phyloP scores from a whole-genome alignment of 1,140 invertebrate genomes.

The Drosophila elegans region DNA sequence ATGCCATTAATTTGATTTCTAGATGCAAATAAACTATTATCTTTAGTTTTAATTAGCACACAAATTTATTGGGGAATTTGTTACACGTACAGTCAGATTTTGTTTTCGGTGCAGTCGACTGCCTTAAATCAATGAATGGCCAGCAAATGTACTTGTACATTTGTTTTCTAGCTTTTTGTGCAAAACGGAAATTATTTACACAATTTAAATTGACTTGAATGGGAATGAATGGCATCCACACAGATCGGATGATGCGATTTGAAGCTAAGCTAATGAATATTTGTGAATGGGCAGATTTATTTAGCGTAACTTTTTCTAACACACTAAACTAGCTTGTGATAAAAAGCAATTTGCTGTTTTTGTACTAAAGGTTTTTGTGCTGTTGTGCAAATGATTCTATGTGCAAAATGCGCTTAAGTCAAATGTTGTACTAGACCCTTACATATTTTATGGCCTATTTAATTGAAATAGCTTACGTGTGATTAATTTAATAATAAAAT shows the following conservation, averaged over 20 bases:
- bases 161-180: constrained; percentile 20
- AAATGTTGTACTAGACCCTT: no score
- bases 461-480: no score
- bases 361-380: no score
- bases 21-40: constrained; percentile 24
- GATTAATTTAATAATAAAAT: no score
- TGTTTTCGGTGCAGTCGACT: constrained; percentile 39
- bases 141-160: constrained; percentile 22
- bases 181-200: constrained; percentile 81
- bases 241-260: constrained; percentile 25
- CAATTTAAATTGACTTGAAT: constrained; percentile 70
- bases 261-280: constrained; percentile 34
- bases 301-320: constrained; percentile 15
- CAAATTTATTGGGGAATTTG: neutral
- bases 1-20: constrained; percentile 8
- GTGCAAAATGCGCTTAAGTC: no score
- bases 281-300: constrained; percentile 46
- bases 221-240: constrained; percentile 47
- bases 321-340: neutral
- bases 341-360: neutral
- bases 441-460: no score
- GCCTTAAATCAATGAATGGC: constrained; percentile 43
- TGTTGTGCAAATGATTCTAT: no score
- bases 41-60: constrained; percentile 13
- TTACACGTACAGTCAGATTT: neutral